Evolutionary conservation across 2,888 invertebrate species (phyloP), one percentile per base, ranked within the genome.

Genomic region (Acleris holmiana): DNA sequence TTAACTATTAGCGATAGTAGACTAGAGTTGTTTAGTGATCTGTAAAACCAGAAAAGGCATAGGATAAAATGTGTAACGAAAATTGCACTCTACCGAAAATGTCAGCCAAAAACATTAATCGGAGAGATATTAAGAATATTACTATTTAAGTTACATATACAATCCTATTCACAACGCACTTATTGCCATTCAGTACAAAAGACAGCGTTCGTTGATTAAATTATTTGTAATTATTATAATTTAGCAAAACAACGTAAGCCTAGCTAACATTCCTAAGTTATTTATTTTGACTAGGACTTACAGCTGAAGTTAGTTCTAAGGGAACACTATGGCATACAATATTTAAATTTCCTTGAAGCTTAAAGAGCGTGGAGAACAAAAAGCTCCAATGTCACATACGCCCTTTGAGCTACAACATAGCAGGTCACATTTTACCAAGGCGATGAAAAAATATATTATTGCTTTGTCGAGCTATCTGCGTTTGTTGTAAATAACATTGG

Each of bases 231-330:
- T 71, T 73, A 64, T 76, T 74, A 74, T 70, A 70, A 70, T 71
- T 73, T 70, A 79, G 83, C 79, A 82, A 81, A 81, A 82, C 78
- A 80, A 80, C 72, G 72, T 78, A 80, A 79, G 78, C 79, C 81
- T 86, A 86, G 76, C 76, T 85, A 82, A 79, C 74, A 77, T 76
- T 69, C 76, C 83, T 86, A 84, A 75, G 75, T 84, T 80, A 82
- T 82, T 84, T 76, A 79, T 79, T 84, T 80, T 88, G 88, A 88
- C 88, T 88, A 88, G 88, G 78, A 81, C 75, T 79, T 77, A 79
- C 83, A 84, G 74, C 67, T 71, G 76, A 76, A 77, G 75, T 77
- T 82, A 82, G 79, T 78, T 51, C 71, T 72, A 71, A 60, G 63
- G 59, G 61, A 50, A 56, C 41, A 40, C 40, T 21, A 44, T 35